Evolutionary conservation across 2,113 vertebrate species (phyloP).

Genomic region (Bubalus kerabau): DNA sequence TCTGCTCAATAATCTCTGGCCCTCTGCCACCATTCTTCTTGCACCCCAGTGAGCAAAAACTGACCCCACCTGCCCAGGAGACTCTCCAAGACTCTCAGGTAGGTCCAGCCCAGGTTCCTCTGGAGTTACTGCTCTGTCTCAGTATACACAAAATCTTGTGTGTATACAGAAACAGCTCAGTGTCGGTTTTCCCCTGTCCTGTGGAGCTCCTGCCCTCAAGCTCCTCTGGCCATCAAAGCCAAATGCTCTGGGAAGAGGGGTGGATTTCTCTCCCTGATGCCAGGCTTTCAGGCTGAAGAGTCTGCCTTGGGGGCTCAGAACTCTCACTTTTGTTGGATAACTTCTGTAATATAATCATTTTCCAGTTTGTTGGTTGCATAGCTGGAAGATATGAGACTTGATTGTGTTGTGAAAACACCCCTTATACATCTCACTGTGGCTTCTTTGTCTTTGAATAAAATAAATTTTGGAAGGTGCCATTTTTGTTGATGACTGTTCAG

Average conservation of each 20-base stretch:
- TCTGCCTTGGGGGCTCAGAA: background rate
- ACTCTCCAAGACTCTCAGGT: background rate
- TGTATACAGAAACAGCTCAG: background rate
- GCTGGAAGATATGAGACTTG: background rate
- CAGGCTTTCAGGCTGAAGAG: background rate
- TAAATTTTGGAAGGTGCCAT: background rate
- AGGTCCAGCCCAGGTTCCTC: background rate
- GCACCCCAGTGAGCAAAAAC: background rate
- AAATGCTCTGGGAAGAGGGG: background rate
- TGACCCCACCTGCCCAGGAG: background rate
- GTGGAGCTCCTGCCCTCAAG: background rate
- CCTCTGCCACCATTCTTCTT: background rate
- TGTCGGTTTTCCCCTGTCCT: background rate
- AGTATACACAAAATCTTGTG: background rate
- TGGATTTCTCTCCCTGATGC: background rate
- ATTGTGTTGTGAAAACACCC: background rate
- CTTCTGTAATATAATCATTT: background rate
- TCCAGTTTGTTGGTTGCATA: background rate
- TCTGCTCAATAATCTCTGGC: background rate
- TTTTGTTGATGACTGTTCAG: background rate
- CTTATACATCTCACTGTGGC: background rate
- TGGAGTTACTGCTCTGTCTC: background rate
- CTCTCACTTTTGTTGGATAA: background rate
- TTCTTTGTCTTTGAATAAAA: background rate
- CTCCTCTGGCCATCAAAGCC: background rate